Conservation (phyloP, 2,797 vertebrate species). For the Lophotriccus pileatus region DNA sequence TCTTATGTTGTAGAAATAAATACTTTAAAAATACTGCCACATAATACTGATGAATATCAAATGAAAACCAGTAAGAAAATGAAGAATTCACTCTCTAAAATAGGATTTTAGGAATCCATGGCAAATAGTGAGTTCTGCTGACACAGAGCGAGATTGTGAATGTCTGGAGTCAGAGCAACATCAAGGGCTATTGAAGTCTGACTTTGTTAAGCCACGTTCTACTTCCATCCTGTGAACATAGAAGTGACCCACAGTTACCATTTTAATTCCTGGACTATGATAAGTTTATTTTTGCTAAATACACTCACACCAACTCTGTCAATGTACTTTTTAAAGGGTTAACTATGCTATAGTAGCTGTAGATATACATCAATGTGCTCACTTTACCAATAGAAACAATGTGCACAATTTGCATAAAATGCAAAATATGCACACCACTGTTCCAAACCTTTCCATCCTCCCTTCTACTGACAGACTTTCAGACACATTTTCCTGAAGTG, state of each 20-base stretch:
- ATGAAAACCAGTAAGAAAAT: neutral
- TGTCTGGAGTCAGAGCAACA: neutral
- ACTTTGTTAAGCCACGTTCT: neutral
- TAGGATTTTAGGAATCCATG: neutral
- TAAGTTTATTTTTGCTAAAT: neutral
- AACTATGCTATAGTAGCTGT: neutral
- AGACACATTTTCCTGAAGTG: conserved; percentile 15
- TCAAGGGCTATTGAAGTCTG: neutral
- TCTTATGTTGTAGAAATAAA: neutral
- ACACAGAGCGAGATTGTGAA: neutral
- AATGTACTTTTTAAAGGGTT: neutral
- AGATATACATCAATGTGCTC: neutral
- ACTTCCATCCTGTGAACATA: neutral
- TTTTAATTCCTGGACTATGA: neutral
- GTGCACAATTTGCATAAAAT: neutral
- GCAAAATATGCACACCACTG: neutral
- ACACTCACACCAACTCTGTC: no score
- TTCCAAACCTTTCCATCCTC: neutral
- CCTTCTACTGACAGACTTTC: neutral
- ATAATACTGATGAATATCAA: neutral
- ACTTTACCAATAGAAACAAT: neutral
- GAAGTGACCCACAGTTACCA: neutral
- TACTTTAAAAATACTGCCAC: neutral
- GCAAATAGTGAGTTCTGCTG: neutral
- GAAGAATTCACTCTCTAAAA: neutral